phyloP scores from a whole-genome alignment of 92 coral and sea anemone species.

The Paragorgia papillata region DNA sequence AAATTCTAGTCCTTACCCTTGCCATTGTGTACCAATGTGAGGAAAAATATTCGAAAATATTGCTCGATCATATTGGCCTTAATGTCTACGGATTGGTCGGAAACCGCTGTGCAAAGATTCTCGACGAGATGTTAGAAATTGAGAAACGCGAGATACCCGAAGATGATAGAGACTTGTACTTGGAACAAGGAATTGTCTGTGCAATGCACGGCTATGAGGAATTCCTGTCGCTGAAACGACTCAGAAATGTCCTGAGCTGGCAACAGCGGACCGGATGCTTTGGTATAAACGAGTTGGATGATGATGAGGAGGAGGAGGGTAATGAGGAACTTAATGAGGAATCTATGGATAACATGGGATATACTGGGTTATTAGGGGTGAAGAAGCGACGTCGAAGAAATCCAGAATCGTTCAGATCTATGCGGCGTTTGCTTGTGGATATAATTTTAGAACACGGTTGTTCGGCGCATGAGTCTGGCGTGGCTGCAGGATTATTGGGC shows the following conservation, averaged over 20 bases:
- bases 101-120: constrained; percentile 3
- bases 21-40: constrained; percentile 8
- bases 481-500: constrained; percentile 30
- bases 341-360: not conserved
- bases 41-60: constrained; percentile 20
- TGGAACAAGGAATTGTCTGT: constrained; percentile 35
- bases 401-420: constrained; percentile 9
- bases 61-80: not conserved
- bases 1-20: constrained; percentile 19
- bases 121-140: constrained; percentile 9
- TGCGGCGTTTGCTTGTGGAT: constrained; percentile 38
- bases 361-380: not conserved
- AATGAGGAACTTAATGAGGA: not conserved
- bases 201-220: constrained; percentile 36
- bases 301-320: not conserved
- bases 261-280: constrained; percentile 29
- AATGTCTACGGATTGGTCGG: constrained; percentile 13
- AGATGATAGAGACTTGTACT: not conserved
- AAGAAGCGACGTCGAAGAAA: not conserved
- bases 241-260: constrained; percentile 7
- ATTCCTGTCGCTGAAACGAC: constrained; percentile 22
- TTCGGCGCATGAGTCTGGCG: constrained; percentile 40
- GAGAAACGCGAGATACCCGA: not conserved
- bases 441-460: constrained; percentile 14
- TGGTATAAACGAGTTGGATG: not conserved